phyloP scores from a whole-genome alignment of 2,113 vertebrate genomes.

The Enhydra lutris region DNA sequence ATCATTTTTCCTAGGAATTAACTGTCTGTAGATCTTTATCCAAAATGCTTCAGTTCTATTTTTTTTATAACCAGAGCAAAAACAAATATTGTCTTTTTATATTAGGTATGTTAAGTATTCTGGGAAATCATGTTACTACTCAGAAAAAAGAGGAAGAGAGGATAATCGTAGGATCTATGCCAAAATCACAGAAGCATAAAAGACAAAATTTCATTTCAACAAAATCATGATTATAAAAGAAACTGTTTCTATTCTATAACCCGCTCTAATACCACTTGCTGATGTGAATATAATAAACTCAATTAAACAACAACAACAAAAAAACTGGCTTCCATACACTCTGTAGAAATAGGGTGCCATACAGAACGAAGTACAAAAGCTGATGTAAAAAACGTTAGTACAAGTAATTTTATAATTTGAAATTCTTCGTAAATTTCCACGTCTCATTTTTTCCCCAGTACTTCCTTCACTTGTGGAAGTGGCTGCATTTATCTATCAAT shows the following conservation, averaged over 20 bases:
- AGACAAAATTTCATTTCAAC: not conserved
- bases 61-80: slow-evolving; percentile 36
- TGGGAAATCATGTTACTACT: not conserved
- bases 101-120: slow-evolving; percentile 26
- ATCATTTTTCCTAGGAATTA: slow-evolving; percentile 10
- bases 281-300: not conserved
- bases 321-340: not conserved
- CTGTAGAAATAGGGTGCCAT: not conserved
- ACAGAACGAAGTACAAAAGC: not conserved
- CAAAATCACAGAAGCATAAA: not conserved
- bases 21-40: not conserved
- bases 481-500: not conserved
- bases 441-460: not conserved
- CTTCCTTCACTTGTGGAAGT: not conserved
- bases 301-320: not conserved
- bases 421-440: not conserved
- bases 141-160: slow-evolving; percentile 11
- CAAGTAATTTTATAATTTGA: not conserved
- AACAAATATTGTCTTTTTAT: slow-evolving; percentile 13
- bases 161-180: not conserved
- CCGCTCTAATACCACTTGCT: not conserved
- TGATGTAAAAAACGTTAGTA: not conserved
- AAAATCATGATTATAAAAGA: slow-evolving; percentile 21
- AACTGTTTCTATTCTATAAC: not conserved
- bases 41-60: not conserved